phyloP scores from a whole-genome alignment of 2,888 invertebrate species.

The Folsomia manolachei region DNA sequence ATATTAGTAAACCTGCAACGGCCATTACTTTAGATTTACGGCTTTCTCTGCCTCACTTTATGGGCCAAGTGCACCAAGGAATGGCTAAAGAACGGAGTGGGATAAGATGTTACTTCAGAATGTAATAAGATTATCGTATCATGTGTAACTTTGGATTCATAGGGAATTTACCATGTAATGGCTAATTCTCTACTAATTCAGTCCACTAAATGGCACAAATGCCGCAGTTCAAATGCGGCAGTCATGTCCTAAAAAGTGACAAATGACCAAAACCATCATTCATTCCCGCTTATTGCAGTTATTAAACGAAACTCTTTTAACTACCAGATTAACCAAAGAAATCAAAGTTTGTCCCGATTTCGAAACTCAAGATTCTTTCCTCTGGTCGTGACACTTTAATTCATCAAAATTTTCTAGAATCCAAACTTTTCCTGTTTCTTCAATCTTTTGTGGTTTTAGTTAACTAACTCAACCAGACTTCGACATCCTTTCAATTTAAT shows the following conservation, averaged over 20 bases:
- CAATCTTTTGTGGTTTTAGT: background rate
- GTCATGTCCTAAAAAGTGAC: background rate
- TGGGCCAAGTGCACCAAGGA: background rate
- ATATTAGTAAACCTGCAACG: background rate
- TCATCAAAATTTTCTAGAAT: background rate
- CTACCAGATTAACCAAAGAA: background rate
- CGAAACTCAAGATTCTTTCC: background rate
- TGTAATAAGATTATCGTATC: background rate
- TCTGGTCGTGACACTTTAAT: background rate
- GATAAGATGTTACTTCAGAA: background rate
- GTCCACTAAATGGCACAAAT: background rate
- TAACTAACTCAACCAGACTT: too few species aligned
- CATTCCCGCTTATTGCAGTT: background rate
- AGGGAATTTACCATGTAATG: background rate
- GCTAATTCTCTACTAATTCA: background rate
- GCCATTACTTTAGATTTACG: slow-evolving; percentile 2
- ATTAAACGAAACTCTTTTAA: background rate
- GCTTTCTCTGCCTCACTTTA: slow-evolving; percentile 1
- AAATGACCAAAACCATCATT: background rate
- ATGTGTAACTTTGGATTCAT: too few species aligned
- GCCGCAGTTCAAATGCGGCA: too few species aligned
- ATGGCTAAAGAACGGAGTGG: background rate
- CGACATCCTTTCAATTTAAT: background rate
- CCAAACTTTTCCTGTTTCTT: background rate
- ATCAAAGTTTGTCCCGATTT: too few species aligned